Evolutionary conservation across 2,888 invertebrate species (phyloP).

Genomic region (Aphidius colemani): DNA sequence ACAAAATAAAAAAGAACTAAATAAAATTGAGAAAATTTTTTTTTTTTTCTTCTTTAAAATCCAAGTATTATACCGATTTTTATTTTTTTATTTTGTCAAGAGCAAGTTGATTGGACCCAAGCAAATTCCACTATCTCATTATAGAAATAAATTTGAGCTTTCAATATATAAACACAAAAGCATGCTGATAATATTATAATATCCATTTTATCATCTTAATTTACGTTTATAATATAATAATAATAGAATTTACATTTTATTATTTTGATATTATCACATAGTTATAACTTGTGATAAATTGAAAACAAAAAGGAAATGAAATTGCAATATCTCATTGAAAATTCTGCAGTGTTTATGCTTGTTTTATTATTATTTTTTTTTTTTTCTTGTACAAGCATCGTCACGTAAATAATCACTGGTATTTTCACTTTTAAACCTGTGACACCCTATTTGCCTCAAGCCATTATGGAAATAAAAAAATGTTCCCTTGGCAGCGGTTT

Average conservation of each 20-base stretch:
- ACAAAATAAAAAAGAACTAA: not conserved
- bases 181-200: too few relatives aligned
- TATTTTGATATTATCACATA: too few relatives aligned
- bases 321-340: too few relatives aligned
- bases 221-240: too few relatives aligned
- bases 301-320: too few relatives aligned
- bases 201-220: too few relatives aligned
- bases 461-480: slow-evolving; percentile 20
- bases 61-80: not conserved
- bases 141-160: not conserved
- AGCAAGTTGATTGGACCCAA: not conserved
- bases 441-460: slow-evolving; percentile 30
- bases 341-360: too few relatives aligned
- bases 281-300: too few relatives aligned
- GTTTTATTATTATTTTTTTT: too few relatives aligned
- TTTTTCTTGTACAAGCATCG: too few relatives aligned
- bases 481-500: slow-evolving; percentile 7
- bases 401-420: slow-evolving; percentile 11
- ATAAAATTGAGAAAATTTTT: not conserved
- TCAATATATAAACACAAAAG: too few relatives aligned
- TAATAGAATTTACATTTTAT: too few relatives aligned
- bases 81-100: not conserved
- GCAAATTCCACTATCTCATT: slow-evolving; percentile 1
- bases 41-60: not conserved
- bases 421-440: slow-evolving; percentile 26